Percentiles rank a stretch among this genome's conserved stretches.
Evolutionary conservation across 1,140 invertebrate species (phyloP).

Genomic region (Lucilia sericata): DNA sequence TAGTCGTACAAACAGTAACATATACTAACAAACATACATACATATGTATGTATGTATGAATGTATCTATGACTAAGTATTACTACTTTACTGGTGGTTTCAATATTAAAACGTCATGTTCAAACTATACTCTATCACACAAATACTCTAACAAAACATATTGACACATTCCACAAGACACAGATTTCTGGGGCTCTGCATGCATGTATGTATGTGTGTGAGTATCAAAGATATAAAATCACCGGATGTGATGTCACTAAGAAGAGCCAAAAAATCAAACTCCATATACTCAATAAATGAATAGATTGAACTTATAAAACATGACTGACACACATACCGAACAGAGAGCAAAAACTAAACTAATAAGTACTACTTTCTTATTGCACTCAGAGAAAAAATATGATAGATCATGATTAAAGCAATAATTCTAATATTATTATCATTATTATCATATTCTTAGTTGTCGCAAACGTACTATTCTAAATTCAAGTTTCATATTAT

Average conservation of each 20-base stretch:
- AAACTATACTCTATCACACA: not conserved
- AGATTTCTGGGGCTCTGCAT: not conserved
- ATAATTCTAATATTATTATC: no score
- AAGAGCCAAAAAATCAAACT: constrained; percentile 19
- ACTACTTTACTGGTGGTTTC: constrained; percentile 4
- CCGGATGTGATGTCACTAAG: constrained; percentile 25
- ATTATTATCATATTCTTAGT: no score
- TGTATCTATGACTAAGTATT: not conserved
- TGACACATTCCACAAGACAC: not conserved
- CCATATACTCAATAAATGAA: constrained; percentile 8
- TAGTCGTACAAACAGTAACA: no score
- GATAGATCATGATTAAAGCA: no score
- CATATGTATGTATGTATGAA: not conserved
- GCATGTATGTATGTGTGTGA: no score
- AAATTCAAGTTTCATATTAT: no score
- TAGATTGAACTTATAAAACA: constrained; percentile 25
- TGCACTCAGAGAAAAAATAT: not conserved
- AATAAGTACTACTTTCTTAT: not conserved
- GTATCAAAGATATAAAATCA: not conserved
- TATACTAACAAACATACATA: not conserved
- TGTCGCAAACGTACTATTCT: no score
- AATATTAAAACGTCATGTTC: not conserved
- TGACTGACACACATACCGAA: not conserved
- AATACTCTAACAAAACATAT: not conserved
- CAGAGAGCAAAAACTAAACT: not conserved